A percentile compares a stretch with the other conserved stretches of the same genome.
Conservation (phyloP, 2,888 invertebrate genomes). For the Bedellia somnulentella region DNA sequence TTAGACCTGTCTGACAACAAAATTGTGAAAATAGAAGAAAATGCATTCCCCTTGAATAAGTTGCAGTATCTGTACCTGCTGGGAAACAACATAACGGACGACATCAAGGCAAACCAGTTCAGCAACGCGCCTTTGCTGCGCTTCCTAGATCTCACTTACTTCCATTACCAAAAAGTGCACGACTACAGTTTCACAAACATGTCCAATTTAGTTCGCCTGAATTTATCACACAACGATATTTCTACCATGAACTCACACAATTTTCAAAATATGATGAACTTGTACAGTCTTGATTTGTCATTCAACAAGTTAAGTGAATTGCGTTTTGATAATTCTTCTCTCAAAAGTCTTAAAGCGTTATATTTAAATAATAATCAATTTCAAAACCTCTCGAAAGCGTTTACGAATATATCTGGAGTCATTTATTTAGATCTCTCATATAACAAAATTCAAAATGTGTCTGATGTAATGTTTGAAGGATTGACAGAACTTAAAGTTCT, state of each 20-base stretch:
- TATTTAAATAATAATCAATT: constrained; percentile 32
- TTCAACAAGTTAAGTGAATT: constrained; percentile 23
- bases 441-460: constrained; percentile 8
- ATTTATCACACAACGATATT: not conserved
- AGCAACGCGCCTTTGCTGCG: not conserved
- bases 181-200: not conserved
- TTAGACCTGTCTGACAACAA: not conserved
- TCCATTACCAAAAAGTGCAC: not conserved
- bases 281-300: constrained; percentile 37
- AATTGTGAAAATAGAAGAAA: not conserved
- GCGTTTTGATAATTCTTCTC: constrained; percentile 16
- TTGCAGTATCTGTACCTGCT: not conserved
- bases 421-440: constrained; percentile 9
- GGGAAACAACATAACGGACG: not conserved
- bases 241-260: not conserved
- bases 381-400: constrained; percentile 7
- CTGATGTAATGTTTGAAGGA: constrained; percentile 13
- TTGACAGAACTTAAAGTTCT: constrained; percentile 24
- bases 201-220: not conserved
- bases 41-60: not conserved
- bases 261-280: constrained; percentile 25
- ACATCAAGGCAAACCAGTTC: not conserved
- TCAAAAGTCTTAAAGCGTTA: constrained; percentile 25
- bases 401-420: constrained; percentile 8
- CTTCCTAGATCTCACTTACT: not conserved